phyloP scores from a whole-genome alignment of 2,113 vertebrate genomes.

The Oenanthe oenanthe region DNA sequence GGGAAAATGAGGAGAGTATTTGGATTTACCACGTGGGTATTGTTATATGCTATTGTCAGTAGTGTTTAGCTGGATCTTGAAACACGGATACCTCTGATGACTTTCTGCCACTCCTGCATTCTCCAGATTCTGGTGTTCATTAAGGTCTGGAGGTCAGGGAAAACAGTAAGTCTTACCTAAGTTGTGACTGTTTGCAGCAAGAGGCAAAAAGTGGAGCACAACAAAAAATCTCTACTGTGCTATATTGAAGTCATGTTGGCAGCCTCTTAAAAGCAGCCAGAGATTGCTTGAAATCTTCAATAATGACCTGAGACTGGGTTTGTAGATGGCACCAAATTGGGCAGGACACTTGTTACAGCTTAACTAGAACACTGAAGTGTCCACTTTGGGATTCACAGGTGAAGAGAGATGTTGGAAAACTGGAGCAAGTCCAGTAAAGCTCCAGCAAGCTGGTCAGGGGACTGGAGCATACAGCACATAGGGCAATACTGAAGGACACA shows the following conservation, averaged over 20 bases:
- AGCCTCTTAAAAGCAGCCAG: neutral
- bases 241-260: neutral
- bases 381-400: neutral
- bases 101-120: neutral
- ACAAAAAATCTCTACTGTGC: neutral
- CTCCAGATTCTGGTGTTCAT: neutral
- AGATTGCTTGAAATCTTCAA: neutral
- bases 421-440: neutral
- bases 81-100: neutral
- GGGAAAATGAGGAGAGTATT: neutral
- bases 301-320: neutral
- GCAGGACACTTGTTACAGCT: neutral
- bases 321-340: neutral
- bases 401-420: neutral
- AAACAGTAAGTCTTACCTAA: neutral
- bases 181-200: neutral
- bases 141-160: neutral
- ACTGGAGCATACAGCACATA: neutral
- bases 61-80: neutral
- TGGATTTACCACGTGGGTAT: neutral
- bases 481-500: neutral
- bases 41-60: neutral
- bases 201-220: neutral
- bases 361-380: neutral
- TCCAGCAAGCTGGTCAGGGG: neutral